Evolutionary conservation across 2,888 invertebrate species (phyloP).

Genomic region (Caenorhabditis becei): DNA sequence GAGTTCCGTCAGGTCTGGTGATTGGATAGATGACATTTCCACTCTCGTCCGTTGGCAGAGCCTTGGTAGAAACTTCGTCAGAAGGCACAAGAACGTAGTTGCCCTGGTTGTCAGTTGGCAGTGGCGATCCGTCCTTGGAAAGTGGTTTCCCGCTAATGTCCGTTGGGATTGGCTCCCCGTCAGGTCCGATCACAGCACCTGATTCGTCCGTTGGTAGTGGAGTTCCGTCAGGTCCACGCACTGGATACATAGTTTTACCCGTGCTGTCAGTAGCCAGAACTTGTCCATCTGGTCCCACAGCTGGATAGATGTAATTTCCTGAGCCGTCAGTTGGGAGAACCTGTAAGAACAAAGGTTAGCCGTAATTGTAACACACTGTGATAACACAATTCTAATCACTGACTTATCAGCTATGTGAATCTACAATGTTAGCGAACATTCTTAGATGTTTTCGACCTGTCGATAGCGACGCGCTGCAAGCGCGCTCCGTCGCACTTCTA

Average conservation of each 20-base stretch:
- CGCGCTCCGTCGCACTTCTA: no score
- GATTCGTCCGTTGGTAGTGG: constrained; percentile 59
- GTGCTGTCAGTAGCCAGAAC: constrained; percentile 63
- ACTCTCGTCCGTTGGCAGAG: constrained; percentile 61
- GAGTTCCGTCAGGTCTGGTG: constrained; percentile 49
- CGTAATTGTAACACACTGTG: no score
- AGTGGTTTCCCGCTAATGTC: constrained; percentile 58
- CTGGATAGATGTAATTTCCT: constrained; percentile 65
- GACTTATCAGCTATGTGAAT: no score
- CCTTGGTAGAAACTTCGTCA: constrained; percentile 20
- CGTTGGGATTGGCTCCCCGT: constrained; percentile 59
- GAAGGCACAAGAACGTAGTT: constrained; percentile 52
- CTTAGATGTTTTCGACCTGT: no score
- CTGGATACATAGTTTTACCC: constrained; percentile 64
- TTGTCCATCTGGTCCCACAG: constrained; percentile 58
- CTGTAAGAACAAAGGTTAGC: background rate
- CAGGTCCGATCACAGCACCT: constrained; percentile 52
- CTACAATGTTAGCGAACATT: no score
- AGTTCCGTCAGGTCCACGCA: constrained; percentile 61
- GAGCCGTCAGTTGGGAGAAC: constrained; percentile 57
- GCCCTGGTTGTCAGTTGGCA: constrained; percentile 55
- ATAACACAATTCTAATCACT: no score
- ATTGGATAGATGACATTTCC: constrained; percentile 67
- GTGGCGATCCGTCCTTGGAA: constrained; percentile 52
- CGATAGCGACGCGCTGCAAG: no score